Evolutionary conservation across 2,888 invertebrate genomes (phyloP).

Genomic region (Volucella bombylans): DNA sequence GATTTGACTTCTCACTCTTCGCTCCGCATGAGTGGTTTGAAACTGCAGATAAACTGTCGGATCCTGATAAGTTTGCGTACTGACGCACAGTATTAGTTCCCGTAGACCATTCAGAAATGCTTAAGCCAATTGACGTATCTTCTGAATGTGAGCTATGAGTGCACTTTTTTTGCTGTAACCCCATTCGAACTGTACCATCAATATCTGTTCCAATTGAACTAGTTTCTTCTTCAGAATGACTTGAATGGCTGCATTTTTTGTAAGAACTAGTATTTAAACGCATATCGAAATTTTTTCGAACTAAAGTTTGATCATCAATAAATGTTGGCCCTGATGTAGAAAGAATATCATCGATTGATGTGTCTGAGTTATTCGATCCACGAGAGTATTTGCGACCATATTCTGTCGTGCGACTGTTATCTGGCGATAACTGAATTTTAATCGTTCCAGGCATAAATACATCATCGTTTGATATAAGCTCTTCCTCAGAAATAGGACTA

Average conservation of each 20-base stretch:
- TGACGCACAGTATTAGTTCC: constrained; percentile 93
- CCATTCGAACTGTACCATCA: constrained; percentile 91
- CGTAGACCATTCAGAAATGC: constrained; percentile 94
- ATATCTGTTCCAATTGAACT: constrained; percentile 90
- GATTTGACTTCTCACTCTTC: constrained; percentile 86
- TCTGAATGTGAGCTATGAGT: constrained; percentile 93
- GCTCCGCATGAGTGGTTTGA: constrained; percentile 85
- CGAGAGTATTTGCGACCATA: constrained; percentile 80
- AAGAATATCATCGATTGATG: constrained; percentile 85
- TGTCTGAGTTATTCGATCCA: constrained; percentile 86
- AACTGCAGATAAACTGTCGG: constrained; percentile 85
- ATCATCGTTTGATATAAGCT: constrained; percentile 85
- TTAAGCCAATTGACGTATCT: constrained; percentile 92
- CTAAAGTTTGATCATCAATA: constrained; percentile 85
- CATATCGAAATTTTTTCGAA: constrained; percentile 82
- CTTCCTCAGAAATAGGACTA: constrained; percentile 86
- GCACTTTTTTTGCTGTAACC: constrained; percentile 90
- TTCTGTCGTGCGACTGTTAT: constrained; percentile 83
- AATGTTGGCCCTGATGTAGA: constrained; percentile 84
- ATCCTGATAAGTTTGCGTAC: constrained; percentile 89
- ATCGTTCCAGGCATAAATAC: constrained; percentile 85
- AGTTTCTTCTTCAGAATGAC: constrained; percentile 89
- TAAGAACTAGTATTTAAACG: constrained; percentile 84
- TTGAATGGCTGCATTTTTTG: constrained; percentile 87
- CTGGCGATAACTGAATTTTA: constrained; percentile 85